Percentiles rank a stretch among this genome's conserved stretches.
Conservation (phyloP, 2,888 invertebrate species). For the Mesoligia furuncula region DNA sequence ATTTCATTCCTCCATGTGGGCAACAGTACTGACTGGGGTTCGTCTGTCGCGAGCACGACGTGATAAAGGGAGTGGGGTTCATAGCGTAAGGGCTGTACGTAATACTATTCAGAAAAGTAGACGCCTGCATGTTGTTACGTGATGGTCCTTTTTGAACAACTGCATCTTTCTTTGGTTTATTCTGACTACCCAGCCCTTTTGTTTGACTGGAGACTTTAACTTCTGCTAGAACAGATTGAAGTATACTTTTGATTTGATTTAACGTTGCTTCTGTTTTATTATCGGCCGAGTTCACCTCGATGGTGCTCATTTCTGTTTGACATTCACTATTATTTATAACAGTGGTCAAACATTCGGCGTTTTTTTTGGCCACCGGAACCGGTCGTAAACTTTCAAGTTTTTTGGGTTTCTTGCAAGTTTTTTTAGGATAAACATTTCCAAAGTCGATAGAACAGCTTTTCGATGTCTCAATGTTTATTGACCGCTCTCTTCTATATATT, state of each 20-base stretch:
- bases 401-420: conserved; percentile 39
- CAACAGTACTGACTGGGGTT: conserved; percentile 68
- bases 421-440: conserved; percentile 74
- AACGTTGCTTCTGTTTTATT: conserved; percentile 81
- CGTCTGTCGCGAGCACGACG: conserved; percentile 75
- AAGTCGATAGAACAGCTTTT: conserved; percentile 76
- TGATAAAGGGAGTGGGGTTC: conserved; percentile 72
- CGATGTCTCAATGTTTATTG: conserved; percentile 61
- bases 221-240: conserved; percentile 83
- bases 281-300: conserved; percentile 61
- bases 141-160: conserved; percentile 80
- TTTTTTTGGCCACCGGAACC: conserved; percentile 58
- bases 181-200: conserved; percentile 58
- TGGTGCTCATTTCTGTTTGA: conserved; percentile 69
- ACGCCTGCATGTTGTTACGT: conserved; percentile 73
- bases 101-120: conserved; percentile 77
- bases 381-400: conserved; percentile 48
- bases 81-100: conserved; percentile 79
- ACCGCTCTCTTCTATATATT: conserved; percentile 46
- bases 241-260: conserved; percentile 83
- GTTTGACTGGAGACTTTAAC: conserved; percentile 78
- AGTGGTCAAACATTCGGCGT: conserved; percentile 73
- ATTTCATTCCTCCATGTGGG: conserved; percentile 70
- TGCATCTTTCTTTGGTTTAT: conserved; percentile 78
- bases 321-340: conserved; percentile 71